Percentiles rank a stretch among this genome's conserved stretches.
Conservation (phyloP, 1,140 invertebrate genomes). For the Triops longicaudatus region DNA sequence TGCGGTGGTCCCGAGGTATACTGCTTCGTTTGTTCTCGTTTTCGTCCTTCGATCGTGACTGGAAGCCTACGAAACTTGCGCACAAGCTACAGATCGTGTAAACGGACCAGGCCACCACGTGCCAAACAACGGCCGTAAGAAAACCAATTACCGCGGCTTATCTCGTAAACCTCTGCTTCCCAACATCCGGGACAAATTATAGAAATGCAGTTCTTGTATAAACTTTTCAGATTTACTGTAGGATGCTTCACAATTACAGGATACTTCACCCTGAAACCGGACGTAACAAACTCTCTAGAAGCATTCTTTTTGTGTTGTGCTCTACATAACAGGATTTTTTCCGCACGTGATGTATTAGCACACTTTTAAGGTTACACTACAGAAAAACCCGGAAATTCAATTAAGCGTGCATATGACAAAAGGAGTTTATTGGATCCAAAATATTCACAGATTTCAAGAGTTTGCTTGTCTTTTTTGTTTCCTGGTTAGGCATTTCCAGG, state of each 20-base stretch:
- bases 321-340: not conserved
- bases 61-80: not conserved
- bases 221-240: not conserved
- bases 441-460: not conserved
- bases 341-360: not conserved
- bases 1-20: not conserved
- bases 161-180: too few relatives aligned
- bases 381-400: not conserved
- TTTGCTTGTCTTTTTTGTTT: too few relatives aligned
- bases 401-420: not conserved
- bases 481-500: not conserved
- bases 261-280: not conserved
- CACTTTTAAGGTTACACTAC: not conserved
- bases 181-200: too few relatives aligned
- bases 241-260: not conserved
- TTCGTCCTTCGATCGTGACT: constrained; percentile 3
- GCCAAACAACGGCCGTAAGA: not conserved
- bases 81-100: not conserved
- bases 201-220: not conserved
- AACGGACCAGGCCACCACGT: not conserved
- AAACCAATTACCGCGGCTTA: not conserved
- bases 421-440: not conserved
- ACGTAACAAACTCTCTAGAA: not conserved
- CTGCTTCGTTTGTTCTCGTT: not conserved
- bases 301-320: not conserved